Evolutionary conservation across 2,888 invertebrate species (phyloP).

Genomic region (Monoplex corrugatus): DNA sequence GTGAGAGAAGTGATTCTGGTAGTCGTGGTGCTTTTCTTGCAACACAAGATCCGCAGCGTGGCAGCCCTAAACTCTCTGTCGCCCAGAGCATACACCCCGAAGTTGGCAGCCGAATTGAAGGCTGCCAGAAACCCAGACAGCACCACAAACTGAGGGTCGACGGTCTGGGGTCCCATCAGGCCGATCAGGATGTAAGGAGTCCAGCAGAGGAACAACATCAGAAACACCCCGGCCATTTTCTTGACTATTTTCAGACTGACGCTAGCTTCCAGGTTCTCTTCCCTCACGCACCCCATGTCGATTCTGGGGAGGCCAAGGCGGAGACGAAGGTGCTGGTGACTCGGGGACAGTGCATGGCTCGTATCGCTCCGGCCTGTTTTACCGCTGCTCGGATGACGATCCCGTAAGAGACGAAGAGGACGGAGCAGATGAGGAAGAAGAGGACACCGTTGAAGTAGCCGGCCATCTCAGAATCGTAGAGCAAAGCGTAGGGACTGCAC

Average conservation of each 20-base stretch:
- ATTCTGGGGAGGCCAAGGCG: not conserved
- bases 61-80: constrained; percentile 19
- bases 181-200: constrained; percentile 26
- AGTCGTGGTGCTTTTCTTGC: not conserved
- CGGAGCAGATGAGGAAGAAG: constrained; percentile 9
- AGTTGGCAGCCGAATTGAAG: constrained; percentile 36
- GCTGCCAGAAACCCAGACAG: constrained; percentile 16
- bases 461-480: constrained; percentile 11
- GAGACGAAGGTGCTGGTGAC: not conserved
- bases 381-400: constrained; percentile 10
- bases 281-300: not conserved
- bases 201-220: constrained; percentile 39
- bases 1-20: not conserved
- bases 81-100: constrained; percentile 24
- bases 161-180: constrained; percentile 27
- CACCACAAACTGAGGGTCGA: not conserved
- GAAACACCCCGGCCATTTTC: constrained; percentile 41
- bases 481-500: constrained; percentile 1
- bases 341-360: not conserved
- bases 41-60: not conserved
- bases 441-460: constrained; percentile 9
- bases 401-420: constrained; percentile 27
- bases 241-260: constrained; percentile 24
- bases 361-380: not conserved
- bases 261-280: constrained; percentile 15